Evolutionary conservation across 2,797 vertebrate genomes (phyloP).

Genomic region (Helicolenus hilgendorfi): DNA sequence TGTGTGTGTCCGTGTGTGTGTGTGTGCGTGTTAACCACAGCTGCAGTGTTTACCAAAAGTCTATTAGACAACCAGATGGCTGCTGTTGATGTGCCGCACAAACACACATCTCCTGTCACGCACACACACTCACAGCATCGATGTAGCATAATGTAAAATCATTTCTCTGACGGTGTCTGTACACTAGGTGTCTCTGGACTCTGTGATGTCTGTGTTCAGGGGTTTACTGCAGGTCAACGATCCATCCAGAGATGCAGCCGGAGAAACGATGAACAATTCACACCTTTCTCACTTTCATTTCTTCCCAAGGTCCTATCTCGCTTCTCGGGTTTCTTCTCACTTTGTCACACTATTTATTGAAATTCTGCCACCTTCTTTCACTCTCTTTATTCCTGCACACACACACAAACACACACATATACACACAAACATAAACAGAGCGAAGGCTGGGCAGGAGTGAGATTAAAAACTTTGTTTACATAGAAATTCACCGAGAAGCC

Average conservation of each 20-base stretch:
- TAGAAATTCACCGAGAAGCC: not conserved
- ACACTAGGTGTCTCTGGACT: conserved; percentile 8
- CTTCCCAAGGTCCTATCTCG: not conserved
- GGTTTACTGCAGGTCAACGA: conserved; percentile 10
- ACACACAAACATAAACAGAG: not conserved
- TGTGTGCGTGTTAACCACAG: conserved; percentile 7
- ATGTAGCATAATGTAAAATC: conserved; percentile 22
- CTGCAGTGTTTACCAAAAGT: conserved; percentile 47
- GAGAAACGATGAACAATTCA: conserved; percentile 18
- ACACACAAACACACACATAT: not conserved
- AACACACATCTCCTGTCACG: conserved; percentile 2
- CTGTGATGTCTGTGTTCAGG: conserved; percentile 6
- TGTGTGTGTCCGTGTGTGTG: conserved; percentile 11
- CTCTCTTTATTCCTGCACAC: not conserved
- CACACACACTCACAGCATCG: not conserved
- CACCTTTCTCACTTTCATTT: conserved; percentile 12
- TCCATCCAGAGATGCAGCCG: conserved; percentile 13
- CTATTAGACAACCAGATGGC: conserved; percentile 54
- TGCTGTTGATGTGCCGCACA: conserved; percentile 16
- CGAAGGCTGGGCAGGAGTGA: not conserved
- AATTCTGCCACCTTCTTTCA: conserved; percentile 26
- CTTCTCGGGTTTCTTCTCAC: not conserved
- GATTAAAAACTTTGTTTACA: conserved; percentile 25
- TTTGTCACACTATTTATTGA: conserved; percentile 33
- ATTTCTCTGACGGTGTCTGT: not conserved